Conservation (phyloP, 2,113 vertebrate genomes). For the Heteronetta atricapilla region DNA sequence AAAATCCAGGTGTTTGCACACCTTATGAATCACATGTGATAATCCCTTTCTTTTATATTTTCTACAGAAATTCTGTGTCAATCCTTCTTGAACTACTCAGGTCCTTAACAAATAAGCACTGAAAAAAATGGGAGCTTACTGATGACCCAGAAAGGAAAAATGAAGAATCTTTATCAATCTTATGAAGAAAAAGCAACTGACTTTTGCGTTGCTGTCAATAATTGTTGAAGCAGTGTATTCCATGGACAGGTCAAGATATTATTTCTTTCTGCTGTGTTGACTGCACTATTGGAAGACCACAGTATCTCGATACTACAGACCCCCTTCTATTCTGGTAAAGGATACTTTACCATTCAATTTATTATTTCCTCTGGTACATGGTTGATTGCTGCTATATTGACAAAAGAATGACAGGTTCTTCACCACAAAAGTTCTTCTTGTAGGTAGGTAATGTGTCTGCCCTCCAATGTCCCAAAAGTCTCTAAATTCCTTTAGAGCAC, state of each 20-base stretch:
- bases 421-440: background rate
- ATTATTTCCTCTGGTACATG: background rate
- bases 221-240: background rate
- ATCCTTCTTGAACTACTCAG: background rate
- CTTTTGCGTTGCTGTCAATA: background rate
- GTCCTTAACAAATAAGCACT: background rate
- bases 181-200: background rate
- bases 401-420: background rate
- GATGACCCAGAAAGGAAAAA: background rate
- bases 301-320: background rate
- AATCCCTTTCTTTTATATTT: background rate
- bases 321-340: background rate
- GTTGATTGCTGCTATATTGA: accelerated
- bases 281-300: background rate
- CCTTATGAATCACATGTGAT: background rate
- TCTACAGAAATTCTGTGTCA: background rate
- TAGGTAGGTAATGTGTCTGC: background rate
- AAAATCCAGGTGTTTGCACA: background rate
- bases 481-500: background rate
- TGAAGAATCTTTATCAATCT: background rate
- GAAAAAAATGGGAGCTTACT: background rate
- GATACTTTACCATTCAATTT: too few species aligned
- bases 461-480: background rate
- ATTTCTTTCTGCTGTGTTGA: background rate
- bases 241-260: background rate